Percentiles rank a stretch among this genome's conserved stretches.
phyloP scores from a whole-genome alignment of 2,113 vertebrate species.

The Furnarius figulus region DNA sequence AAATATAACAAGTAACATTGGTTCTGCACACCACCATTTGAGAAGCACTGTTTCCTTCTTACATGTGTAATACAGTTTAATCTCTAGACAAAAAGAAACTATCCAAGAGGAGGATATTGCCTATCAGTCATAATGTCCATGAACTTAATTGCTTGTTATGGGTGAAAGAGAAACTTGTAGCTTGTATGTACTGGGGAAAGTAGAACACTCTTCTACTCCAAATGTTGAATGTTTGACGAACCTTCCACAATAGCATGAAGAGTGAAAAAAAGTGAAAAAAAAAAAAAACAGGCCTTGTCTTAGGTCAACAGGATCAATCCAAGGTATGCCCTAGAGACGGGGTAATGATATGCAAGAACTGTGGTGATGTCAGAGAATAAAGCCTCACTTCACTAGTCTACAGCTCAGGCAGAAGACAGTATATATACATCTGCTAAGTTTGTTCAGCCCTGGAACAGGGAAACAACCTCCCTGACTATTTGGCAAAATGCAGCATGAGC shows the following conservation, averaged over 20 bases:
- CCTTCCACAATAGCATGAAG: neutral
- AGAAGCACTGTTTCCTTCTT: neutral
- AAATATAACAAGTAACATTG: neutral
- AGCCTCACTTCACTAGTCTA: neutral
- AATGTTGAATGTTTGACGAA: neutral
- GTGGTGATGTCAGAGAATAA: neutral
- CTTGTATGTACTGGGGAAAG: neutral
- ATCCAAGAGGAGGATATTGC: neutral
- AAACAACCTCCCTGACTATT: neutral
- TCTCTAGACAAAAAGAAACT: neutral
- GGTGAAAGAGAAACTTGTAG: neutral
- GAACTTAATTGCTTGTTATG: neutral
- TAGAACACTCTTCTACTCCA: neutral
- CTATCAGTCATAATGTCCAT: neutral
- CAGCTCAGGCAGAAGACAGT: neutral
- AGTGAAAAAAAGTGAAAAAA: neutral
- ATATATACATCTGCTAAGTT: fast-evolving
- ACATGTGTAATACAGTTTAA: neutral
- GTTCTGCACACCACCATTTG: neutral
- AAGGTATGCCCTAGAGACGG: neutral
- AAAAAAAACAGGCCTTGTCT: neutral
- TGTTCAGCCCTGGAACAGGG: neutral
- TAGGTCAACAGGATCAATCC: neutral
- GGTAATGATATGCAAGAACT: neutral
- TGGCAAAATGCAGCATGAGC: neutral